phyloP scores from a whole-genome alignment of 2,113 vertebrate genomes.

The Microcebus ravelobensis region DNA sequence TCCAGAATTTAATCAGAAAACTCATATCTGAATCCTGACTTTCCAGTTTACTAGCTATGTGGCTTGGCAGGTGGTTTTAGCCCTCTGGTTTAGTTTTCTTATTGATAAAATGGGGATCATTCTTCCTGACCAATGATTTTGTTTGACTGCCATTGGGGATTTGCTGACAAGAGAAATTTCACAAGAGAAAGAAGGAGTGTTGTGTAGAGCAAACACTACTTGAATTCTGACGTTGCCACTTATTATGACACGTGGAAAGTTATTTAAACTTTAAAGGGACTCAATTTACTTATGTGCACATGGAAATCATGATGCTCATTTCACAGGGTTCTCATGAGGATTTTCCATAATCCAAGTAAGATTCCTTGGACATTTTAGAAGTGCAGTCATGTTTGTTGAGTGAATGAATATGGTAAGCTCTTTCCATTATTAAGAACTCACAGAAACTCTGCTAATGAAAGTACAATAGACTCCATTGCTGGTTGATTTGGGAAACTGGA shows the following conservation, averaged over 20 bases:
- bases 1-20: conserved; percentile 38
- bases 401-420: background rate
- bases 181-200: background rate
- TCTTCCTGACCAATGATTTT: background rate
- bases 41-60: background rate
- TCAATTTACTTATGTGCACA: background rate
- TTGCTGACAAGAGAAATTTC: background rate
- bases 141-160: background rate
- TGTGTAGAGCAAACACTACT: background rate
- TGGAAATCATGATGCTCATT: background rate
- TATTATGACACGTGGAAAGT: background rate
- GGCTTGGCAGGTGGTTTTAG: background rate
- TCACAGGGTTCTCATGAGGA: background rate
- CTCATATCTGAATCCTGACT: background rate
- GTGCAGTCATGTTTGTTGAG: background rate
- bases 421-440: background rate
- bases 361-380: background rate
- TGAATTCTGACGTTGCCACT: conserved; percentile 7
- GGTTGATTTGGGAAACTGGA: background rate
- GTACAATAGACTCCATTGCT: background rate
- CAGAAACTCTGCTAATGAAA: background rate
- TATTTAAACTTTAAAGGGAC: background rate
- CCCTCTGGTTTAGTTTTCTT: background rate
- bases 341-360: background rate
- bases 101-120: background rate